phyloP scores from a whole-genome alignment of 2,888 invertebrate genomes.

The Hesperia comma region DNA sequence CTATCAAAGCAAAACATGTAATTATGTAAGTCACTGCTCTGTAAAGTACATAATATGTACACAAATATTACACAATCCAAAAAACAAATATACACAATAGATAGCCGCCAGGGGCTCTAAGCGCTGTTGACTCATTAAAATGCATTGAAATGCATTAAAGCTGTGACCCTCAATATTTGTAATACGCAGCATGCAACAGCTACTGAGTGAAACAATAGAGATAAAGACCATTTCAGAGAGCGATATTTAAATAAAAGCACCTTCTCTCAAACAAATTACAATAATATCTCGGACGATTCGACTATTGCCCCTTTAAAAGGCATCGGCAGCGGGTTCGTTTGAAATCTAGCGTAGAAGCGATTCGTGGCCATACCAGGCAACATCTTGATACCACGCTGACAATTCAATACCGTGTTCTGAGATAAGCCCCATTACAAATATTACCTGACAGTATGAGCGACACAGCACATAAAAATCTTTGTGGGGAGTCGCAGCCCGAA shows the following conservation, averaged over 20 bases:
- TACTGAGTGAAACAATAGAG: conserved; percentile 36
- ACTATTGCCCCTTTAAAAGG: conserved; percentile 44
- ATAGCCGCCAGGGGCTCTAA: conserved; percentile 13
- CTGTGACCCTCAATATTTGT: conserved; percentile 34
- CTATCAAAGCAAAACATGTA: too few relatives aligned
- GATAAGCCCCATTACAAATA: conserved; percentile 68
- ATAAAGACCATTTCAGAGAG: conserved; percentile 32
- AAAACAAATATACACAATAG: conserved; percentile 21
- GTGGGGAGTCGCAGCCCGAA: conserved; percentile 49
- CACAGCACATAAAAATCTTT: conserved; percentile 61
- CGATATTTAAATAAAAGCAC: conserved; percentile 36
- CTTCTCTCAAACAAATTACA: conserved; percentile 34
- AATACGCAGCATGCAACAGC: conserved; percentile 31
- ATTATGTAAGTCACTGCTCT: too few relatives aligned
- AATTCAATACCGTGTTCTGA: conserved; percentile 68
- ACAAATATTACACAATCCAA: conserved; percentile 7
- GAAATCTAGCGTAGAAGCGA: conserved; percentile 54
- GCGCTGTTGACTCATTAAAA: conserved; percentile 31
- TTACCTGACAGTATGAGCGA: conserved; percentile 58
- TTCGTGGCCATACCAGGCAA: conserved; percentile 53
- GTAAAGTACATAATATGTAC: background rate
- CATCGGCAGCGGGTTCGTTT: conserved; percentile 55
- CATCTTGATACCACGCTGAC: conserved; percentile 63
- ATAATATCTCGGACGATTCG: conserved; percentile 25
- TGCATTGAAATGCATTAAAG: conserved; percentile 34